These are phyloP conservation scores for Pollachius pollachius DNA, from an alignment of 2,113 vertebrate species.

Conservation along the genomic window DNA sequence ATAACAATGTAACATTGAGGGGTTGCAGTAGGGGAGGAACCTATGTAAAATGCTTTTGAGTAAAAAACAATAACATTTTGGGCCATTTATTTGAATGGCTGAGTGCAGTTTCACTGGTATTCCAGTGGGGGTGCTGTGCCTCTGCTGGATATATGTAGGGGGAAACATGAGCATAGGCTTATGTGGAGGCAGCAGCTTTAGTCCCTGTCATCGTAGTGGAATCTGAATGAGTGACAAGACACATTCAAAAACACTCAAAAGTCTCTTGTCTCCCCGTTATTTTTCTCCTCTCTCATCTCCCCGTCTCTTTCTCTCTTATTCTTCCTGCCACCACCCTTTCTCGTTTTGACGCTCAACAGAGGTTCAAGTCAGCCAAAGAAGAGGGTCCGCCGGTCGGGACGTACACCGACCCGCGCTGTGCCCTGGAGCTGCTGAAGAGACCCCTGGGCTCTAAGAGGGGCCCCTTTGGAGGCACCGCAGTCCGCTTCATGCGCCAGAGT, in stretches of 20 bases:
- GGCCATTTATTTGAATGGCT: no score
- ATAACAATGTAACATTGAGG: no score
- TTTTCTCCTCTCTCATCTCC: not conserved
- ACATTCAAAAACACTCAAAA: no score
- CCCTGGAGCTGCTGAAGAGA: constrained; percentile 71
- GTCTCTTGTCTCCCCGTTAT: not conserved
- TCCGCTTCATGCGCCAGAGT: constrained; percentile 56
- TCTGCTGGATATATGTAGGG: not conserved
- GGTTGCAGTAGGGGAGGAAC: no score
- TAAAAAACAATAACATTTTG: no score
- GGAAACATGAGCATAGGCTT: not conserved
- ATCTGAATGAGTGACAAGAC: no score
- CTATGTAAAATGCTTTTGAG: no score
- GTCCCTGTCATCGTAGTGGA: no score
- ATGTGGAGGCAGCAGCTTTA: not conserved
- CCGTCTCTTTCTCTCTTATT: not conserved
- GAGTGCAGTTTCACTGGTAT: no score
- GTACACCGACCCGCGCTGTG: constrained; percentile 71
- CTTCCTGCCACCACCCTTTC: not conserved
- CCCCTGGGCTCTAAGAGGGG: constrained; percentile 54
- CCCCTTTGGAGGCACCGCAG: constrained; percentile 73
- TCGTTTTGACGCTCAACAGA: constrained; percentile 51
- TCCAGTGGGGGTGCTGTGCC: no score
- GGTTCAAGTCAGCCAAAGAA: constrained; percentile 73
- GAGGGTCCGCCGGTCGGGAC: constrained; percentile 75